Conservation (phyloP, 2,888 invertebrate genomes). For the Sinotaia quadrata region DNA sequence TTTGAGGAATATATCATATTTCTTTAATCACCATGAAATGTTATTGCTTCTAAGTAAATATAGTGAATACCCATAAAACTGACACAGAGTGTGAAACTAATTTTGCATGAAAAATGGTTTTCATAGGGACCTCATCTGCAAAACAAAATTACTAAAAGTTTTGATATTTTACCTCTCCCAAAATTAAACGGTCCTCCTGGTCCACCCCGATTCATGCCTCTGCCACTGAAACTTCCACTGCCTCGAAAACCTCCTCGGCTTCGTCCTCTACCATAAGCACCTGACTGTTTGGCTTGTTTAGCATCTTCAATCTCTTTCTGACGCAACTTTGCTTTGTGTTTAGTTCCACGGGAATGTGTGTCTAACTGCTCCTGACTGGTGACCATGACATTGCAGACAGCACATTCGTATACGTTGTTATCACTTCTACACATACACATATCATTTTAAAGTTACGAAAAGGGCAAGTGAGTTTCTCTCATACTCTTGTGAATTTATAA, state of each 20-base stretch:
- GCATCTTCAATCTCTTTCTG: slow-evolving; percentile 11
- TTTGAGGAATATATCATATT: too few species aligned
- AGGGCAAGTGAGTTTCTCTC: too few species aligned
- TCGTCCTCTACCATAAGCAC: slow-evolving; percentile 12
- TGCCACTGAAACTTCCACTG: slow-evolving; percentile 18
- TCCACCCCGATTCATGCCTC: not conserved
- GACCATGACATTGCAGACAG: slow-evolving; percentile 34
- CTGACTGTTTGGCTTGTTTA: not conserved
- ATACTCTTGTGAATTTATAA: too few species aligned
- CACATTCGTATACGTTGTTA: slow-evolving; percentile 34
- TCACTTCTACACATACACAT: slow-evolving; percentile 1
- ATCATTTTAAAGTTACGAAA: too few species aligned
- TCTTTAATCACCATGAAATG: too few species aligned
- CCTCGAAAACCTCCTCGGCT: slow-evolving; percentile 14
- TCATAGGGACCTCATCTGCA: too few species aligned
- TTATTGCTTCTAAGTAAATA: too few species aligned
- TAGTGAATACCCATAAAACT: too few species aligned
- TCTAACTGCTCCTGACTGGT: slow-evolving; percentile 35
- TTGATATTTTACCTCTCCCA: slow-evolving; percentile 17
- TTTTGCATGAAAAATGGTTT: too few species aligned
- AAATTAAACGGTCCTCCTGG: slow-evolving; percentile 2
- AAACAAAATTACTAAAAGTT: too few species aligned
- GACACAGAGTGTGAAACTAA: too few species aligned
- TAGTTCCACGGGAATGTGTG: slow-evolving; percentile 31
- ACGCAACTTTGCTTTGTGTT: slow-evolving; percentile 34